Conservation (phyloP, 1,140 invertebrate genomes). For the Helicoverpa zea region DNA sequence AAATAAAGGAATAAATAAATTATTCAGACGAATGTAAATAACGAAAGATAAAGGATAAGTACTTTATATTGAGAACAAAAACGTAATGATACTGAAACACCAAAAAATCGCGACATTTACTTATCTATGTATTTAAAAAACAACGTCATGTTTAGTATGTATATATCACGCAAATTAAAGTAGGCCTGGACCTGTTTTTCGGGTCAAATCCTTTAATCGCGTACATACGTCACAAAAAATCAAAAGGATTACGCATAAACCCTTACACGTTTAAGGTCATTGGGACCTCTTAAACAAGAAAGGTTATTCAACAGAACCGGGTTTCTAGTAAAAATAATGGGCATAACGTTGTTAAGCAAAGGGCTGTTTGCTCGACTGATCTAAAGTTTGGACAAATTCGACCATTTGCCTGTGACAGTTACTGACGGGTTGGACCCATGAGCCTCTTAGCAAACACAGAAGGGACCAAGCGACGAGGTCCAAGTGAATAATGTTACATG, state of each 20-base stretch:
- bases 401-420: constrained; percentile 28
- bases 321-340: constrained; percentile 37
- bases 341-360: constrained; percentile 20
- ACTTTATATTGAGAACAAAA: no score
- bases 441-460: constrained; percentile 24
- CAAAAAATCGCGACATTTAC: no score
- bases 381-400: constrained; percentile 46
- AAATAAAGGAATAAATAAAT: no score
- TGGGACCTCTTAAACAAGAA: constrained; percentile 30
- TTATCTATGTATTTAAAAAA: no score
- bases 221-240: constrained; percentile 22
- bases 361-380: constrained; percentile 12
- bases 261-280: constrained; percentile 35
- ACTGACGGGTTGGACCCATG: constrained; percentile 1
- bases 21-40: no score
- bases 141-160: no score
- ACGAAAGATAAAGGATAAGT: no score
- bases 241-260: constrained; percentile 22
- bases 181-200: neutral
- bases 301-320: constrained; percentile 41
- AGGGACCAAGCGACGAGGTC: neutral
- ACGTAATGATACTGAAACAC: no score
- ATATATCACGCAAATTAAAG: neutral
- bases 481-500: constrained; percentile 15
- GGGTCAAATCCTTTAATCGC: neutral